These are phyloP conservation scores for Sorex maritimensis DNA, from an alignment of 2,797 vertebrate genomes.

Conservation along the genomic window DNA sequence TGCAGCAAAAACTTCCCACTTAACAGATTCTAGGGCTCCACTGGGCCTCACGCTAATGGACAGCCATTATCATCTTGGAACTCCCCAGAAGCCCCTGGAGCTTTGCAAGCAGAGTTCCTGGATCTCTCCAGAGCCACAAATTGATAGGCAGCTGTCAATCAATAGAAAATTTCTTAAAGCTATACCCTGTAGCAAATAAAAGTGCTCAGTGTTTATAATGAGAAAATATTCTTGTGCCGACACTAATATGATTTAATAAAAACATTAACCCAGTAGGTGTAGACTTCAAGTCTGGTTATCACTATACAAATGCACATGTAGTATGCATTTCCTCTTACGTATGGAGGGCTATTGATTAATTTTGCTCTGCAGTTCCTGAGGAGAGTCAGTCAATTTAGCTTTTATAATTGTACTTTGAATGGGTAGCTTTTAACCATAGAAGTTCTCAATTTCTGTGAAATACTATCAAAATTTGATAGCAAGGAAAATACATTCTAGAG, in stretches of 20 bases:
- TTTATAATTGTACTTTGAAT: background rate
- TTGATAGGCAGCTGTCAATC: constrained; percentile 89
- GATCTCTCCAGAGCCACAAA: constrained; percentile 86
- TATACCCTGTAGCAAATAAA: constrained; percentile 86
- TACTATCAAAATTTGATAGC: background rate
- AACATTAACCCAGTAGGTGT: constrained; percentile 73
- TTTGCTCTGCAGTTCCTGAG: constrained; percentile 33
- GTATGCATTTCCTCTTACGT: background rate
- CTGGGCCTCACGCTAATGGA: constrained; percentile 91
- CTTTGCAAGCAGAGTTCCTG: constrained; percentile 88
- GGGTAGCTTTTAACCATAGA: background rate
- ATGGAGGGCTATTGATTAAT: constrained; percentile 16
- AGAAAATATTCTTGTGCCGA: constrained; percentile 83
- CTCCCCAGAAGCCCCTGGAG: constrained; percentile 89
- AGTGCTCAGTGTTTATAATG: constrained; percentile 83
- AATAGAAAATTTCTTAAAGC: constrained; percentile 87
- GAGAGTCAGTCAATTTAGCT: background rate
- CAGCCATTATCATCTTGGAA: constrained; percentile 89
- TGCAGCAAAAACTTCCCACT: constrained; percentile 90
- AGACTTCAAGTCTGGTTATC: constrained; percentile 58
- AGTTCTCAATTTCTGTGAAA: background rate
- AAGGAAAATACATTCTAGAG: background rate
- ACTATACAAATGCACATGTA: background rate
- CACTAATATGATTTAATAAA: constrained; percentile 83
- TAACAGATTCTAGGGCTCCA: constrained; percentile 89